A percentile compares a stretch with the other conserved stretches of the same genome.
phyloP scores from a whole-genome alignment of 2,797 vertebrate species.

The Platalea minor region DNA sequence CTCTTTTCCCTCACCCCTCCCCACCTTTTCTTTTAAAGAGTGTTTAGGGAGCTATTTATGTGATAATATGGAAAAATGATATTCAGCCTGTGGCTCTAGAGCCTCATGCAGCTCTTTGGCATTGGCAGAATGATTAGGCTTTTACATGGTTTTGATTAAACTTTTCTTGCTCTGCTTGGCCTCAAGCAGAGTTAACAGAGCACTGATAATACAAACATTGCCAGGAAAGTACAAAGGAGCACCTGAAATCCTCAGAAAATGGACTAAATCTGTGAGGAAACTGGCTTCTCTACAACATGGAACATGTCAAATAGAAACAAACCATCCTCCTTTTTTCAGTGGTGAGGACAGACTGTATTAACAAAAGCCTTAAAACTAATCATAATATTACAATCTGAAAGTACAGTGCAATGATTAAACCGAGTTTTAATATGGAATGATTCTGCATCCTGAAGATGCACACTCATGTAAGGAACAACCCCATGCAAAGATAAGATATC shows the following conservation, averaged over 20 bases:
- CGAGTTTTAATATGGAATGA: neutral
- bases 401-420: neutral
- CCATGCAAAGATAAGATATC: neutral
- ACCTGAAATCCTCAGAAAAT: constrained; percentile 34
- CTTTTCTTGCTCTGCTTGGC: constrained; percentile 29
- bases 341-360: neutral
- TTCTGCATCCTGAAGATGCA: neutral
- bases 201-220: constrained; percentile 1
- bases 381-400: neutral
- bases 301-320: neutral
- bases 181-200: constrained; percentile 36
- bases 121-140: constrained; percentile 31
- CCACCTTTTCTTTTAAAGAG: constrained; percentile 35
- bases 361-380: neutral
- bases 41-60: constrained; percentile 46
- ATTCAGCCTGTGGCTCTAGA: constrained; percentile 55
- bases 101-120: constrained; percentile 46
- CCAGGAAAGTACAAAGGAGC: neutral
- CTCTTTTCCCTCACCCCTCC: neutral
- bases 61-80: constrained; percentile 61
- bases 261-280: neutral
- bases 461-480: neutral
- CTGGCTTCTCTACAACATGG: neutral
- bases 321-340: neutral
- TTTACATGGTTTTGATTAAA: constrained; percentile 58